Evolutionary conservation across 2,113 vertebrate species (phyloP).

Genomic region (Corydoras maculifer): DNA sequence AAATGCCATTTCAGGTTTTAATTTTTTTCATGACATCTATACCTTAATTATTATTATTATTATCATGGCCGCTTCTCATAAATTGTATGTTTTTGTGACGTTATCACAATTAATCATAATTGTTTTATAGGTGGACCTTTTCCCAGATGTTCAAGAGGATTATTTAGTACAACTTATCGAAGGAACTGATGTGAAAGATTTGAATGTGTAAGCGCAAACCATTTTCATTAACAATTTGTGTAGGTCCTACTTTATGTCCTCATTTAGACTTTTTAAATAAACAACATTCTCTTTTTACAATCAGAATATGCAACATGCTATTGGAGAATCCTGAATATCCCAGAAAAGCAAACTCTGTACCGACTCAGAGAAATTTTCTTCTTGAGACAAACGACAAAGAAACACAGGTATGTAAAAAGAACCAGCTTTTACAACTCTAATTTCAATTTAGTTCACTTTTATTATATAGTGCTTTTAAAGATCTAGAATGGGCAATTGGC

Average conservation of each 20-base stretch:
- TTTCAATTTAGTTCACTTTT: too few relatives aligned
- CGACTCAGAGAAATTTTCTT: constrained; percentile 82
- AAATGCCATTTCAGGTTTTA: not conserved
- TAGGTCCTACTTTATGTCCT: not conserved
- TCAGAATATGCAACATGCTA: constrained; percentile 91
- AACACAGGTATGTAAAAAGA: constrained; percentile 49
- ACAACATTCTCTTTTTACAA: constrained; percentile 19
- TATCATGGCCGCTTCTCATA: not conserved
- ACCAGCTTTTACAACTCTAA: not conserved
- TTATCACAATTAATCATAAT: not conserved
- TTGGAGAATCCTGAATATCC: constrained; percentile 91
- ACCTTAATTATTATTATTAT: not conserved
- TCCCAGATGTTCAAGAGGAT: constrained; percentile 65
- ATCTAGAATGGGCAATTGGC: too few relatives aligned
- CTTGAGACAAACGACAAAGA: constrained; percentile 80
- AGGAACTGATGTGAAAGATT: constrained; percentile 63
- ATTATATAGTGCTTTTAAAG: too few relatives aligned
- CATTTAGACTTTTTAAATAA: not conserved
- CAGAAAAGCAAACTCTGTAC: constrained; percentile 72
- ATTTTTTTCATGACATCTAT: not conserved
- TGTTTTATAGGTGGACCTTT: constrained; percentile 61
- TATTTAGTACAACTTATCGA: constrained; percentile 70
- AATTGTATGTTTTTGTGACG: not conserved
- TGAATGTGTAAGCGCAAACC: constrained; percentile 67
- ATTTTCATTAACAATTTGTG: not conserved